Evolutionary conservation across 2,888 invertebrate genomes (phyloP).

Genomic region (Tenodera sinensis): DNA sequence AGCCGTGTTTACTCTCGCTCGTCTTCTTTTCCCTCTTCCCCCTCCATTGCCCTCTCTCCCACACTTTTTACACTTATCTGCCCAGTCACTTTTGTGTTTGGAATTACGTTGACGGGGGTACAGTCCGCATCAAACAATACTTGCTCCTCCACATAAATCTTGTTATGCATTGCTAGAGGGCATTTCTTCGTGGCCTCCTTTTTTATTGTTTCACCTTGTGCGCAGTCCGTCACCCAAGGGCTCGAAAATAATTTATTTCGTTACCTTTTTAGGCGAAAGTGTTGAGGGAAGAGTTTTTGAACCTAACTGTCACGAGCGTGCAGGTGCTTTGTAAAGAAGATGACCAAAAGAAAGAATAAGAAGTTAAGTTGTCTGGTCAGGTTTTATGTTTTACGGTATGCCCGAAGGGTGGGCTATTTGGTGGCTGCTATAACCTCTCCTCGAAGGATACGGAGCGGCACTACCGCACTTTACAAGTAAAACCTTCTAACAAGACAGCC

Average conservation of each 20-base stretch:
- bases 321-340: conserved; percentile 16
- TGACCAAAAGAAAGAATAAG: conserved; percentile 7
- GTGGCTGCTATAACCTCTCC: not conserved
- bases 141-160: not conserved
- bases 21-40: not conserved
- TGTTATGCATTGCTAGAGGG: not conserved
- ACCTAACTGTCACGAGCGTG: conserved; percentile 12
- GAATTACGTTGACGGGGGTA: conserved; percentile 6
- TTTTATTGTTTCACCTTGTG: not conserved
- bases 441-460: not conserved
- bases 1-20: not conserved
- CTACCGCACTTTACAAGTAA: not conserved
- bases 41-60: not conserved
- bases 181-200: not conserved
- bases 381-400: conserved; percentile 18
- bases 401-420: conserved; percentile 13
- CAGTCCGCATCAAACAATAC: not conserved
- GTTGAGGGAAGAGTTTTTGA: not conserved
- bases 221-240: not conserved
- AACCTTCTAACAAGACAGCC: not conserved
- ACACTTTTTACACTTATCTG: not conserved
- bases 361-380: conserved; percentile 18
- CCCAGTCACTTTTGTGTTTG: conserved; percentile 5
- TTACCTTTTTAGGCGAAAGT: not conserved
- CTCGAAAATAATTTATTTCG: not conserved